Evolutionary conservation across 1,140 invertebrate genomes (phyloP).

Genomic region (Augochlora pura): DNA sequence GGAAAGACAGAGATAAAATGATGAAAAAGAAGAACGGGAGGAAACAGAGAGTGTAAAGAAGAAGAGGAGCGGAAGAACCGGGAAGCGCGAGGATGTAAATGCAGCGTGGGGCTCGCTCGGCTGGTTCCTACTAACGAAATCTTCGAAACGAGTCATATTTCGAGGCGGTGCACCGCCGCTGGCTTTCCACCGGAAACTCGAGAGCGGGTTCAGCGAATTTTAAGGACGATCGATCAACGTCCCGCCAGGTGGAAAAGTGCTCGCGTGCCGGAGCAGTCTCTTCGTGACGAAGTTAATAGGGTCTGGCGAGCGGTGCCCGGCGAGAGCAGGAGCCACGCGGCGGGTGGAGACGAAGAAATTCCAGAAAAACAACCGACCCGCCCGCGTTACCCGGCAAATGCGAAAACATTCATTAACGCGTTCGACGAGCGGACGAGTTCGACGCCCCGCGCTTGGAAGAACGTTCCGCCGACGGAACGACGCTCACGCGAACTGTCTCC

Average conservation of each 20-base stretch:
- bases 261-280: slow-evolving; percentile 44
- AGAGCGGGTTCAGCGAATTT: slow-evolving; percentile 39
- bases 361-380: slow-evolving; percentile 41
- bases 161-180: neutral
- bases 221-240: slow-evolving; percentile 60
- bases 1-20: no score
- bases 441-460: neutral
- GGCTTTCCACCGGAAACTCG: slow-evolving; percentile 6
- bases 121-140: slow-evolving; percentile 16
- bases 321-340: neutral
- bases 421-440: slow-evolving; percentile 35
- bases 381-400: neutral
- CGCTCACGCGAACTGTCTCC: neutral
- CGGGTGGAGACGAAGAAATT: slow-evolving; percentile 38
- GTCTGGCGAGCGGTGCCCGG: neutral
- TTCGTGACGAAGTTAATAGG: slow-evolving; percentile 54
- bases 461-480: neutral
- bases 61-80: no score
- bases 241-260: slow-evolving; percentile 44
- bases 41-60: no score
- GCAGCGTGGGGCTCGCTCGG: neutral
- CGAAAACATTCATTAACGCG: slow-evolving; percentile 59
- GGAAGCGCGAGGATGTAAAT: slow-evolving; percentile 4
- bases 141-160: slow-evolving; percentile 1
- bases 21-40: no score